A percentile compares a stretch with the other conserved stretches of the same genome.
These are phyloP conservation scores for Wiebesia pumilae DNA, from an alignment of 1,140 invertebrate species.

Conservation along the genomic window DNA sequence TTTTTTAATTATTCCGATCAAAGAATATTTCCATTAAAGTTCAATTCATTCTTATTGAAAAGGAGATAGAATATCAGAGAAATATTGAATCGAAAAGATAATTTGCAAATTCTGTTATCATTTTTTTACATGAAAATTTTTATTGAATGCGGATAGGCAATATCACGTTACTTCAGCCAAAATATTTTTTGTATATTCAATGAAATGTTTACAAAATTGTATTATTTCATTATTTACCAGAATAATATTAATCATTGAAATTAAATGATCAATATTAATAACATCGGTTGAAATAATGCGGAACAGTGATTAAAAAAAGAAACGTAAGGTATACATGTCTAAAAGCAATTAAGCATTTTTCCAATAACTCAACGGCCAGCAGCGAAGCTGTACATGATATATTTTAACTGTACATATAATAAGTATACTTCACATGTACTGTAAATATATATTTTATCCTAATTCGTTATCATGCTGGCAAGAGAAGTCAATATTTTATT, in stretches of 20 bases:
- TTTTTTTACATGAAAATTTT: too few relatives aligned
- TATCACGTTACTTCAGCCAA: too few relatives aligned
- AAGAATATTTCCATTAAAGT: background rate
- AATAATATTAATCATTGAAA: too few relatives aligned
- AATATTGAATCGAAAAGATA: too few relatives aligned
- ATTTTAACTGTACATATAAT: slow-evolving; percentile 58
- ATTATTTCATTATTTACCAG: too few relatives aligned
- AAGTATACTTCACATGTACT: slow-evolving; percentile 42
- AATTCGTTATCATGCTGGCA: background rate
- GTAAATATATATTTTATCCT: slow-evolving; percentile 43
- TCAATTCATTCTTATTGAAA: background rate
- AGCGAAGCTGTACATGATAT: slow-evolving; percentile 48
- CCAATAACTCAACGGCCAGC: slow-evolving; percentile 10
- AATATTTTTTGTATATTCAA: too few relatives aligned
- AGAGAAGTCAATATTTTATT: slow-evolving; percentile 6
- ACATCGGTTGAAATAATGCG: background rate
- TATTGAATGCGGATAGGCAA: too few relatives aligned
- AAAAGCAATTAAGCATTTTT: background rate
- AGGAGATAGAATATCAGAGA: too few relatives aligned
- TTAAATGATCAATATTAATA: too few relatives aligned
- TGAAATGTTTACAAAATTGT: too few relatives aligned
- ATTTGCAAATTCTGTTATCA: too few relatives aligned
- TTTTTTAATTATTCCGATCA: background rate
- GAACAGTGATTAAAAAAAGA: background rate
- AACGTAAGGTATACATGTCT: background rate